Evolutionary conservation across 1,140 invertebrate genomes (phyloP).

Genomic region (Drosophila teissieri): DNA sequence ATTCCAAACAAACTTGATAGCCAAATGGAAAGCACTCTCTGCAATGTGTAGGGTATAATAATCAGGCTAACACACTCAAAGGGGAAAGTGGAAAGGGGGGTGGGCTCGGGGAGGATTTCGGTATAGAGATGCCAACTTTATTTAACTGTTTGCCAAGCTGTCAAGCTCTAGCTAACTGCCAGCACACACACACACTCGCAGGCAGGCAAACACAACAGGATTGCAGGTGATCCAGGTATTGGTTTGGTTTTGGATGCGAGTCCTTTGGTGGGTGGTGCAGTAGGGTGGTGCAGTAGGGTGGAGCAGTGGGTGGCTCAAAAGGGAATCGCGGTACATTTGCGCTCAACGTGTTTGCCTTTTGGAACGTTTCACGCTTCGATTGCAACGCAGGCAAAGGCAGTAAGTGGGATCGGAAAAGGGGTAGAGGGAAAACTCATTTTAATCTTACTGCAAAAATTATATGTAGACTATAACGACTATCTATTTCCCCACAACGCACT

Average conservation of each 20-base stretch:
- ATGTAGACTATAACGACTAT: neutral
- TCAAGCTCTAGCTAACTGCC: slow-evolving; percentile 79
- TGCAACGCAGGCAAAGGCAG: slow-evolving; percentile 53
- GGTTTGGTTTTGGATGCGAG: slow-evolving; percentile 35
- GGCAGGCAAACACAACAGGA: slow-evolving; percentile 27
- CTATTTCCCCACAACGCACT: neutral
- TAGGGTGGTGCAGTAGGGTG: slow-evolving; percentile 9
- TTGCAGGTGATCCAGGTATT: slow-evolving; percentile 49
- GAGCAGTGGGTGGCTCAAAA: slow-evolving; percentile 47
- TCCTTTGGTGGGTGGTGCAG: neutral
- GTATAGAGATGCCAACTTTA: slow-evolving; percentile 66
- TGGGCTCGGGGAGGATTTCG: neutral
- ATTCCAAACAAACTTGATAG: slow-evolving; percentile 20
- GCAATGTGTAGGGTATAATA: slow-evolving; percentile 43
- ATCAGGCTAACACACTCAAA: slow-evolving; percentile 33
- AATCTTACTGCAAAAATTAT: slow-evolving; percentile 57
- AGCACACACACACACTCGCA: slow-evolving; percentile 25
- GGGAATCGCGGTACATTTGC: slow-evolving; percentile 78
- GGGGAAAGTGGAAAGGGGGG: neutral
- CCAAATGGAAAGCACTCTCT: slow-evolving; percentile 19
- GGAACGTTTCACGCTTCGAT: slow-evolving; percentile 77
- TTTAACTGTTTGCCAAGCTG: slow-evolving; percentile 81
- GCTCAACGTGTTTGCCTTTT: slow-evolving; percentile 79
- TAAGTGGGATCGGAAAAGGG: neutral
- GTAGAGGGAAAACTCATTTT: slow-evolving; percentile 44